Base-by-base conservation (phyloP, 2,797 vertebrate species). In the Cheracebus regulus region DNA sequence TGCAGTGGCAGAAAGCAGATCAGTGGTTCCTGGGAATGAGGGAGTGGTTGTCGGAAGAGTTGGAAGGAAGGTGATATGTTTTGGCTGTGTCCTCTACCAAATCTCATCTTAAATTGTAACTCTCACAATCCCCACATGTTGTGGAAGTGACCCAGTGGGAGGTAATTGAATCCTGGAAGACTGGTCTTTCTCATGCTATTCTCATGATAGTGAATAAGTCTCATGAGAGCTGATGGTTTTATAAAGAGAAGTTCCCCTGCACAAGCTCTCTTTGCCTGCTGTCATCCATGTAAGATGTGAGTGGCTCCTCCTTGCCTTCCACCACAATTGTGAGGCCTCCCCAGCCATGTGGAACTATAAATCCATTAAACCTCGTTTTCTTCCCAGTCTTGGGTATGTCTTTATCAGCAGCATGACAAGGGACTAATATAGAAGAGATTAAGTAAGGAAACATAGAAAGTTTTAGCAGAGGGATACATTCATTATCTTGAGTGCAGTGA, bases 11-110 rank as follows among this genome's bases (percentile, higher is more conserved):
- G 36, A 84, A 72, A 78, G 3, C 14, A 84, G 15, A 78, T 75
- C 39, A 22, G 24, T 26, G n/a, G 17, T 19, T 79, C 6, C 36
- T 9, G 28, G 4, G 1, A 13, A 72, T 61, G 6, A 50, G n/a
- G 10, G 10, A 75, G 24, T 15, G 17, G 5, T 1, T 2, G 7
- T 8, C 7, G 70, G 8, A 80, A 5, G 0, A 14, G 2, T 22
- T 39, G 33, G 26, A 80, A 85, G 73, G 15, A 19, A 75, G 1
- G 17, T 67, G 64, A 19, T 19, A 67, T n/a, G 33, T 17, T 17
- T 67, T 67, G 33, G 64, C 33, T 67, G 15, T 67, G 7, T n/a
- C 64, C 7, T 17, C 15, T n/a, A 7, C 33, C 15, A 67, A 67
- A 67, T 67, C 33, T n/a, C 33, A n/a, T n/a, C 33, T 67, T 17